These are phyloP conservation scores for Ciona savignyi DNA, from an alignment of 23 tunicate genomes.

Conservation along the genomic window DNA sequence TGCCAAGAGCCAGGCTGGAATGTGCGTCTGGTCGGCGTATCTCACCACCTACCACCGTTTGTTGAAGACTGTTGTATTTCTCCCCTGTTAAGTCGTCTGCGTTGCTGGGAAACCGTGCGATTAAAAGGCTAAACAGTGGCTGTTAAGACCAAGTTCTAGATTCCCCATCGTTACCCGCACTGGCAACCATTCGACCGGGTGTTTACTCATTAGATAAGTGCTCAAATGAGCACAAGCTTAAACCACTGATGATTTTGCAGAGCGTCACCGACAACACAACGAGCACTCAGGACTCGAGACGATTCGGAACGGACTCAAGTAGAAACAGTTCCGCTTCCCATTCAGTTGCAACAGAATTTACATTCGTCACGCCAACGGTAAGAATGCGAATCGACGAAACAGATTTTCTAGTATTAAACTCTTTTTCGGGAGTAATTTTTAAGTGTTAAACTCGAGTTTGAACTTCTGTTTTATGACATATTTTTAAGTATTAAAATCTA, in stretches of 20 bases:
- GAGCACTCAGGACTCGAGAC: slow-evolving; percentile 7
- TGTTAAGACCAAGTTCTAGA: background rate
- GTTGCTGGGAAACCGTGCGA: slow-evolving; percentile 1
- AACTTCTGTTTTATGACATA: too few relatives aligned
- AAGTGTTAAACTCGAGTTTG: too few relatives aligned
- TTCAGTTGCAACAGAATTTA: slow-evolving; percentile 19
- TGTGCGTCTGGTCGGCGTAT: background rate
- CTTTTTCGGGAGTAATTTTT: too few relatives aligned
- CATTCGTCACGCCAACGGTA: slow-evolving; percentile 11
- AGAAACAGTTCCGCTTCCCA: slow-evolving; percentile 20
- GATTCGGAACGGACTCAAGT: slow-evolving; percentile 18
- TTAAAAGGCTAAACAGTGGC: background rate
- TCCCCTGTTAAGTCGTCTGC: background rate
- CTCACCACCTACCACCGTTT: background rate
- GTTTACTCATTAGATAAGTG: too few relatives aligned
- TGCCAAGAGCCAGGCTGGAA: background rate
- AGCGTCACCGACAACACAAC: slow-evolving; percentile 10
- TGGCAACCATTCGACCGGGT: too few relatives aligned
- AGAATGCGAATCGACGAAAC: too few relatives aligned
- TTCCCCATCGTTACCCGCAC: too few relatives aligned
- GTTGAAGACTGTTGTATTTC: too few relatives aligned
- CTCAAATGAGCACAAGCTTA: too few relatives aligned
- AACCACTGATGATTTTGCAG: slow-evolving; percentile 10
- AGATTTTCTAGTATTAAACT: too few relatives aligned
- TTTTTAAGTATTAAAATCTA: too few relatives aligned